Evolutionary conservation across 2,797 vertebrate genomes (phyloP).

Genomic region (Erethizon dorsatum): DNA sequence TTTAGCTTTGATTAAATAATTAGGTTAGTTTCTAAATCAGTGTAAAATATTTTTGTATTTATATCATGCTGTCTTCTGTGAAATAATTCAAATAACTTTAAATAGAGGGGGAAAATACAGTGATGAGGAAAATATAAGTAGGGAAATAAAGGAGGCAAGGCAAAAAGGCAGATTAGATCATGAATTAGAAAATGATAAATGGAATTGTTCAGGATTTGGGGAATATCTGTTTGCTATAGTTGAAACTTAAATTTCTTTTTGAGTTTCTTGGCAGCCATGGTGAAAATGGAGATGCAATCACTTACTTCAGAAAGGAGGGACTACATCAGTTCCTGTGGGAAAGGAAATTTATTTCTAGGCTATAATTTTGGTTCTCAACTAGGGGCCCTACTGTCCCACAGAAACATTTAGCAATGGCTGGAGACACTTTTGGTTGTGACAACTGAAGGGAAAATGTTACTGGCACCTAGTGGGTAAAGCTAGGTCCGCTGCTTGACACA

Average conservation of each 20-base stretch:
- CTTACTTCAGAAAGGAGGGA: not conserved
- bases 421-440: not conserved
- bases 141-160: not conserved
- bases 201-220: not conserved
- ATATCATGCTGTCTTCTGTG: constrained; percentile 29
- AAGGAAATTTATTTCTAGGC: not conserved
- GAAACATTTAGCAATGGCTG: not conserved
- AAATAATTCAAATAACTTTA: constrained; percentile 59
- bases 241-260: constrained; percentile 18
- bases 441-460: rapidly evolving
- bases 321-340: not conserved
- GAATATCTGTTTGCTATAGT: not conserved
- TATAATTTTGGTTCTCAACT: not conserved
- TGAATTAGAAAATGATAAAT: not conserved
- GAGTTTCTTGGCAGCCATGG: not conserved
- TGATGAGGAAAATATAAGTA: not conserved
- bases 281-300: not conserved
- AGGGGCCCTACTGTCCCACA: not conserved
- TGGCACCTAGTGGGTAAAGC: not conserved
- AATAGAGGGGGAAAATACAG: not conserved
- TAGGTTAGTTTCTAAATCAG: constrained; percentile 66
- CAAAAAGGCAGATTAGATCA: not conserved
- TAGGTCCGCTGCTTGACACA: not conserved
- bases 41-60: constrained; percentile 31
- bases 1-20: constrained; percentile 70